These are phyloP conservation scores for Naja naja DNA, from an alignment of 2,113 vertebrate genomes.

Conservation along the genomic window DNA sequence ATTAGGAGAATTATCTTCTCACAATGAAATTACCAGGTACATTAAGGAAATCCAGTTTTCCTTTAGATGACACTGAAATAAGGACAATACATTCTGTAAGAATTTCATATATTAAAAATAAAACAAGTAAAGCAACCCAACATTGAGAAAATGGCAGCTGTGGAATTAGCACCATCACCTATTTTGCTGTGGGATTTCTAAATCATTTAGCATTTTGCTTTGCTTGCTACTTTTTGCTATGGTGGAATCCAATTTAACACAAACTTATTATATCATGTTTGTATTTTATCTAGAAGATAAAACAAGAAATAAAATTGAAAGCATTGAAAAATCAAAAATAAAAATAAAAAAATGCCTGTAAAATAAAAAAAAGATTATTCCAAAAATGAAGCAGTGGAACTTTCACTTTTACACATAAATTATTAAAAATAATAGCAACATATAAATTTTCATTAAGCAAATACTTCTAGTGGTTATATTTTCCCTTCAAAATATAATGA, in stretches of 20 bases:
- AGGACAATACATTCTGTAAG: background rate
- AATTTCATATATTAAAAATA: background rate
- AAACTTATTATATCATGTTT: background rate
- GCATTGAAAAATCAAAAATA: slow-evolving; percentile 16
- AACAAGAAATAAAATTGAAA: slow-evolving; percentile 15
- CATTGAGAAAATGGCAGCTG: background rate
- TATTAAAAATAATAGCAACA: slow-evolving; percentile 17
- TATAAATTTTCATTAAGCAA: slow-evolving; percentile 31
- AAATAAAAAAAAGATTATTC: slow-evolving; percentile 21
- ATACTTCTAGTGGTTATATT: slow-evolving; percentile 31
- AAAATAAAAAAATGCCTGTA: too few species aligned
- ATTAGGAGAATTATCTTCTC: background rate
- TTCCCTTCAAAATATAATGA: slow-evolving; percentile 11
- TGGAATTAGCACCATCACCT: background rate
- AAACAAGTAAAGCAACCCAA: background rate
- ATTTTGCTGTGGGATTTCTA: background rate
- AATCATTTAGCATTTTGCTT: background rate
- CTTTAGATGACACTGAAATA: background rate
- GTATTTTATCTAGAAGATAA: slow-evolving; percentile 6
- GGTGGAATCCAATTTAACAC: slow-evolving; percentile 1
- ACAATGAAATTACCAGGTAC: background rate
- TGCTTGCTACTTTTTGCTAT: background rate
- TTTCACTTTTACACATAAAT: background rate
- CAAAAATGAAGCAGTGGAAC: background rate
- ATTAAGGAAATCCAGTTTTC: background rate